phyloP scores from a whole-genome alignment of 2,888 invertebrate species.

The Nomada fucata region DNA sequence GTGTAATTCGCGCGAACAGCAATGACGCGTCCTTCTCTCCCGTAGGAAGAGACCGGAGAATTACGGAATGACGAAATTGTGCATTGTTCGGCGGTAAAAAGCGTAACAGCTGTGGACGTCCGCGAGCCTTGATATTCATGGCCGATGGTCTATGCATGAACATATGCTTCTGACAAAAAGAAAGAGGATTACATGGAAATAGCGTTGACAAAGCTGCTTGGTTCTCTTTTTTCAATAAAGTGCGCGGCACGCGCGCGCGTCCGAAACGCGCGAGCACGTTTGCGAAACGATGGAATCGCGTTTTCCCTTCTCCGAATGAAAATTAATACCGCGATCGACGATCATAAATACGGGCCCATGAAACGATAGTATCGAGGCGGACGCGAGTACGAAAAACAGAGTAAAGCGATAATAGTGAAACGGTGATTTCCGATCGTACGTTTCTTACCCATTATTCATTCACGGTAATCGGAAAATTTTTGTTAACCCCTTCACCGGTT shows the following conservation, averaged over 20 bases:
- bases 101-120: slow-evolving; percentile 39
- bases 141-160: slow-evolving; percentile 37
- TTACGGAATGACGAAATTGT: slow-evolving; percentile 48
- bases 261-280: neutral
- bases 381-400: neutral
- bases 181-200: slow-evolving; percentile 36
- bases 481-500: neutral
- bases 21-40: slow-evolving; percentile 19
- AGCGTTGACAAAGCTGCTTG: neutral
- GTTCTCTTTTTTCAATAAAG: neutral
- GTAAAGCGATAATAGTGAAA: neutral
- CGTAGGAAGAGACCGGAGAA: slow-evolving; percentile 14
- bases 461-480: neutral
- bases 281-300: slow-evolving; percentile 17
- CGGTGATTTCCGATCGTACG: neutral
- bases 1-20: slow-evolving; percentile 43
- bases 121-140: slow-evolving; percentile 48
- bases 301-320: slow-evolving; percentile 1
- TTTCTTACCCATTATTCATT: neutral
- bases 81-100: slow-evolving; percentile 56
- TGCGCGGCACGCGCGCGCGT: neutral
- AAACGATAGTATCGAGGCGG: neutral
- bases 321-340: slow-evolving; percentile 9
- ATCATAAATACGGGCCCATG: neutral
- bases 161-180: slow-evolving; percentile 34